Evolutionary conservation across 2,113 vertebrate genomes (phyloP).

Genomic region (Hemibagrus wyckioides): DNA sequence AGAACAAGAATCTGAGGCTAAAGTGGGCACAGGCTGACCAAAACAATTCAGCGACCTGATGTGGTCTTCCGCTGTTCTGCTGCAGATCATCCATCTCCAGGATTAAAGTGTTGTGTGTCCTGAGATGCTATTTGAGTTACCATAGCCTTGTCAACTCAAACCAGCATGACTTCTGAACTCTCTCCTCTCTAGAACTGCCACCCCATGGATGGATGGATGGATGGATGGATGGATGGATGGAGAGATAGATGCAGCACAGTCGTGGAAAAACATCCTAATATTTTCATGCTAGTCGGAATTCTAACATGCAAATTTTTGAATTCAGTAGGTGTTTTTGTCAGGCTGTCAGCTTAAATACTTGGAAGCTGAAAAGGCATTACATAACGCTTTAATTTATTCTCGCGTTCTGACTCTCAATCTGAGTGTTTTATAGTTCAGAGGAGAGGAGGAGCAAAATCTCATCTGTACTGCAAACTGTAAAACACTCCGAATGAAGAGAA

Average conservation of each 20-base stretch:
- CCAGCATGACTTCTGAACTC: too few species aligned
- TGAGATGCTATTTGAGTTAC: too few species aligned
- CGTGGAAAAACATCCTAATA: neutral
- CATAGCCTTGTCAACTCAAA: too few species aligned
- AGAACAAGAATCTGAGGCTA: too few species aligned
- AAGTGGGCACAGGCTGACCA: too few species aligned
- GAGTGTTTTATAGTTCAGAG: conserved; percentile 10
- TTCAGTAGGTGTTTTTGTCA: neutral
- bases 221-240: neutral
- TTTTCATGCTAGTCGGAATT: neutral
- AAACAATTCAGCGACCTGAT: too few species aligned
- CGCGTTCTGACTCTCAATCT: neutral
- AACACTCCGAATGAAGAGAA: neutral
- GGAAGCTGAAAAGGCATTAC: neutral
- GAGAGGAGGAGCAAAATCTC: conserved; percentile 2
- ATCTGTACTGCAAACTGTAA: conserved; percentile 7
- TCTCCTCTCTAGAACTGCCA: too few species aligned
- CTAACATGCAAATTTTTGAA: neutral
- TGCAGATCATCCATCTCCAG: too few species aligned
- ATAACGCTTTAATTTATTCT: neutral
- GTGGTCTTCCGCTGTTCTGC: too few species aligned
- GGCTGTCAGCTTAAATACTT: neutral
- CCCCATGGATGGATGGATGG: neutral
- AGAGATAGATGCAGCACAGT: neutral
- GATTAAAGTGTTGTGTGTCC: too few species aligned